A percentile compares a stretch with the other conserved stretches of the same genome.
These are phyloP conservation scores for Tricholaema leucomelas DNA, from an alignment of 2,113 vertebrate genomes.

Conservation along the genomic window DNA sequence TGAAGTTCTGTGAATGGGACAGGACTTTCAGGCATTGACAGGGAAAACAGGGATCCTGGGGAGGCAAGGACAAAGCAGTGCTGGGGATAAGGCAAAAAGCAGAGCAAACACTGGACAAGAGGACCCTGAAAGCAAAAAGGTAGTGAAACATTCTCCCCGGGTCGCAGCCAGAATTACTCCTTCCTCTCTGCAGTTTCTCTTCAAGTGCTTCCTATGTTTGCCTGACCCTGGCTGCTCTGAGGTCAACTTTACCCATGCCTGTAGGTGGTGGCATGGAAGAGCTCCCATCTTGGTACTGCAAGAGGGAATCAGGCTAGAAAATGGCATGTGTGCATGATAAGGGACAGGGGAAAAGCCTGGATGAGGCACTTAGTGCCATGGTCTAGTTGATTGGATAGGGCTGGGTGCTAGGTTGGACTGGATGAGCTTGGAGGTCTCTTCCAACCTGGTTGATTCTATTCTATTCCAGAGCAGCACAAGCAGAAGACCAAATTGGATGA, in stretches of 20 bases:
- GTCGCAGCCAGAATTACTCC: background rate
- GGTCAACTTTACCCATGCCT: background rate
- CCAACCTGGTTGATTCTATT: too few relatives aligned
- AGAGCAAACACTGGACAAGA: background rate
- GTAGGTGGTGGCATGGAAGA: background rate
- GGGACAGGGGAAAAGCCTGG: too few relatives aligned
- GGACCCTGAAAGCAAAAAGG: background rate
- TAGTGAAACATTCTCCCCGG: background rate
- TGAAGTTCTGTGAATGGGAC: too few relatives aligned
- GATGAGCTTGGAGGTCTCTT: too few relatives aligned
- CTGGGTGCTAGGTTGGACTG: too few relatives aligned
- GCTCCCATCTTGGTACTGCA: background rate
- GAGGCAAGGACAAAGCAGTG: conserved; percentile 6
- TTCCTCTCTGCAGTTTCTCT: background rate
- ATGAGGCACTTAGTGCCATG: too few relatives aligned
- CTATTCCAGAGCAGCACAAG: background rate
- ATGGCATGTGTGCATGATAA: background rate
- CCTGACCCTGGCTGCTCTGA: background rate
- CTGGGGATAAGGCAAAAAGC: background rate
- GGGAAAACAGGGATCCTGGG: background rate
- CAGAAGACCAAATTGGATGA: background rate
- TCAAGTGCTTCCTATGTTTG: background rate
- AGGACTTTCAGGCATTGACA: background rate
- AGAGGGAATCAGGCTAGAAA: background rate
- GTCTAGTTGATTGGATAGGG: too few relatives aligned